Evolutionary conservation across 2,888 invertebrate genomes (phyloP), one percentile per base, ranked within the genome.

Genomic region (Deilephila elpenor): DNA sequence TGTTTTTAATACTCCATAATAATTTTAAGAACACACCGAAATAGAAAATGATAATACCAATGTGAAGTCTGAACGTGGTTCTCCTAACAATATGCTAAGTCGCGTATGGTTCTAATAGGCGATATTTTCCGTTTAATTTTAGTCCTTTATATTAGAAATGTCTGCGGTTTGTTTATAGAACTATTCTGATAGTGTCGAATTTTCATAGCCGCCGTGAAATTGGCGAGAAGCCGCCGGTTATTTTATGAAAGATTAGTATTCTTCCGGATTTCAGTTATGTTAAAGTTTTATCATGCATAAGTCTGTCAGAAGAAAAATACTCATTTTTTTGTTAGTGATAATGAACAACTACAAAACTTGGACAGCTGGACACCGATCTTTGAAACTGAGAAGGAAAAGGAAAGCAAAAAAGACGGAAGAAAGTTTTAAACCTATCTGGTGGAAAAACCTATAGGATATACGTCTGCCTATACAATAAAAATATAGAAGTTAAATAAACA

Each of bases 41-140:
- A 29, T 3, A 5, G 0, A 25, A 32, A 61, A 32, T 14, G 0
- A 5, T 0, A 25, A 32, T 56, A 5, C 5, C 61, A 32, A 44
- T 32, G 64, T 8, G 64, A 20, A 64, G 37, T 64, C 64, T 64
- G 25, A 64, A 5, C 44, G 44, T 14, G 20, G 37, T 44, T 64
- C 7, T 44, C 8, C 64, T 44, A n/a, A 14, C 60, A 60, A 44
- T 44, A 62, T 32, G n/a, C 20, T 37, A 37, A 64, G 37, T 64
- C 64, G 64, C 44, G 73, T 64, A 20, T 60, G 70, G 59, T 44
- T 25, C 60, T 59, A 70, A 70, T 73, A 67, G 60, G 70, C n/a
- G 7, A 60, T 70, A 73, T 73, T 73, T 73, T 73, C 51, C 44
- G 32, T 25, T 59, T 11, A 29, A 29, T 29, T 29, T 29, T 29